Conservation (phyloP, 2,888 invertebrate species). For the Apamea epomidion region DNA sequence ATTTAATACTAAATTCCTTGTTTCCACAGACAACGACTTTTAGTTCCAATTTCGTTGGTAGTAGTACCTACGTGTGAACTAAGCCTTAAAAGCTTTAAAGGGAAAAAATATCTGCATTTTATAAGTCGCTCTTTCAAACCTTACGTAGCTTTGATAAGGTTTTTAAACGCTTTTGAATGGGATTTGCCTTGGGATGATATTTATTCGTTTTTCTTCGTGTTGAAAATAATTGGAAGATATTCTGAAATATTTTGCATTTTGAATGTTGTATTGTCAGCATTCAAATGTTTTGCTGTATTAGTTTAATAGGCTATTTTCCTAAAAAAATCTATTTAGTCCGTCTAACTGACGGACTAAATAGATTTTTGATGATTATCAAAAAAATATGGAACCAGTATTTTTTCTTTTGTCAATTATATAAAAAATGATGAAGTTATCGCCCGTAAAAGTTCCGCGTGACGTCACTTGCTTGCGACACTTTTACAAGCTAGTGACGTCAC, state of each 20-base stretch:
- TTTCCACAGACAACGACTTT: neutral
- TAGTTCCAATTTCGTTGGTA: neutral
- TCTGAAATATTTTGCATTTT: neutral
- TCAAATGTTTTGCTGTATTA: no score
- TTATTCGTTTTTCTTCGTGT: slow-evolving; percentile 10
- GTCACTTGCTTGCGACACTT: no score
- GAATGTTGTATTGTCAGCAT: no score
- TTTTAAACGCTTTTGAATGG: slow-evolving; percentile 51
- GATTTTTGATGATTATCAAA: no score
- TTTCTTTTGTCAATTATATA: no score
- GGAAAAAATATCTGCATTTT: slow-evolving; percentile 49
- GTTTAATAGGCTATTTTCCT: no score
- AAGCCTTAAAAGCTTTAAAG: slow-evolving; percentile 41
- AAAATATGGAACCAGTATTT: no score
- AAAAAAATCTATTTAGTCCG: no score
- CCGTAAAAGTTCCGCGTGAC: no score
- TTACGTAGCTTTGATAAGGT: slow-evolving; percentile 59
- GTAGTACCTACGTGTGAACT: neutral
- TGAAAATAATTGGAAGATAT: slow-evolving; percentile 23
- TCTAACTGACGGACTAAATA: no score
- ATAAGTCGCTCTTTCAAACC: slow-evolving; percentile 52
- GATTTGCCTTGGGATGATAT: slow-evolving; percentile 19
- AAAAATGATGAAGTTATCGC: no score
- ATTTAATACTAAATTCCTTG: neutral
- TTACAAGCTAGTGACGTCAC: no score